Evolutionary conservation across 2,888 invertebrate species (phyloP).

Genomic region (Athetis lepigone): DNA sequence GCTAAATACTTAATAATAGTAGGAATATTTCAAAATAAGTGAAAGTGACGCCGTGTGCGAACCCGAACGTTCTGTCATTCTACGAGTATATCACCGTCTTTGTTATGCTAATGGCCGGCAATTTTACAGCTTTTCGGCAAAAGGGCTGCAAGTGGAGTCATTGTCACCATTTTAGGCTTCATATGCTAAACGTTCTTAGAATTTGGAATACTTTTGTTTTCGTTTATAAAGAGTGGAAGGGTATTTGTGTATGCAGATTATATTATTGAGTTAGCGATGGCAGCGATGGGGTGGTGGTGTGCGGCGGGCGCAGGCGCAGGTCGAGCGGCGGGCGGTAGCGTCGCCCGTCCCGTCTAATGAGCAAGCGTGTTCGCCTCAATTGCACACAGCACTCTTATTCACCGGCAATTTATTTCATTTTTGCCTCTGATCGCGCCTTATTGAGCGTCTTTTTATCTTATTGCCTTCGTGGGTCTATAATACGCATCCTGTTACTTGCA

Average conservation of each 20-base stretch:
- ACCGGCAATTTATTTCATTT: slow-evolving; percentile 90
- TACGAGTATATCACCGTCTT: slow-evolving; percentile 84
- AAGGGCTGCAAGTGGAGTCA: slow-evolving; percentile 76
- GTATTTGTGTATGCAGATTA: slow-evolving; percentile 58
- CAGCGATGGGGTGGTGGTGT: slow-evolving; percentile 39
- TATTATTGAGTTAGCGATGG: slow-evolving; percentile 54
- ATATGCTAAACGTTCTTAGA: slow-evolving; percentile 83
- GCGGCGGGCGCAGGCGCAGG: slow-evolving; percentile 48
- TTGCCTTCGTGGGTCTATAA: slow-evolving; percentile 89
- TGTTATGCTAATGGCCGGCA: slow-evolving; percentile 87
- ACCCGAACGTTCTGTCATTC: slow-evolving; percentile 78
- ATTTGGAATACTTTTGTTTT: slow-evolving; percentile 68
- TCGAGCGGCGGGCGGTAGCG: slow-evolving; percentile 67
- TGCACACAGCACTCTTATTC: slow-evolving; percentile 90
- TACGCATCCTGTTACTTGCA: slow-evolving; percentile 90
- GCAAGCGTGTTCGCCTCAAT: slow-evolving; percentile 90
- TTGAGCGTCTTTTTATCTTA: slow-evolving; percentile 89
- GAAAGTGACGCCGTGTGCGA: slow-evolving; percentile 84
- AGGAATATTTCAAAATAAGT: slow-evolving; percentile 72
- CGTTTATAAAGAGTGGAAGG: slow-evolving; percentile 56
- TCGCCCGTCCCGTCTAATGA: slow-evolving; percentile 84
- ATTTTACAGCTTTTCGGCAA: slow-evolving; percentile 87
- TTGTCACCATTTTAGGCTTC: slow-evolving; percentile 76
- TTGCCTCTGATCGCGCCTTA: slow-evolving; percentile 90
- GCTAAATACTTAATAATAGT: slow-evolving; percentile 77